Base-by-base conservation (phyloP, 2,888 invertebrate genomes). In the Eretmocerus hayati region DNA sequence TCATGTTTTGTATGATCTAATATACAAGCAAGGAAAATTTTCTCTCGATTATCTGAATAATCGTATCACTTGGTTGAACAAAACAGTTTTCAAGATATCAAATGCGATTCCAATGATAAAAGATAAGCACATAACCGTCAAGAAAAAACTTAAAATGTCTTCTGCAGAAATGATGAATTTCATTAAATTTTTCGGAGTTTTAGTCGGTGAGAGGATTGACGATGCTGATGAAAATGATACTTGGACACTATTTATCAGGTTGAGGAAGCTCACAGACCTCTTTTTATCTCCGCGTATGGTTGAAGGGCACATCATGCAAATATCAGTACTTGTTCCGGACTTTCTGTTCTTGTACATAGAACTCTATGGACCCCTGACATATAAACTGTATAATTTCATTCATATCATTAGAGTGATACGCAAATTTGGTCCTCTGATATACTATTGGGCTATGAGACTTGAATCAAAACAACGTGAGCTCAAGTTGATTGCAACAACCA, bases 351-450 rank as follows among this genome's bases (percentile, higher is more conserved):
- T 46, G 6, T 54, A 54, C 35, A 30, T 35, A 33, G 11, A 43
- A 30, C 42, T 53, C 8, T 55, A 31, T 39, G 47, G 48, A 8
- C 21, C 41, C 20, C 39, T 54, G 5, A 55, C 54, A 46, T 50
- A 41, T 18, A 58, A 58, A 50, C 53, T 56, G 32, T 55, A 58
- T 46, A 50, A 54, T 37, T 46, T 58, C 49, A 39, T 39, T n/a
- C 58, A 57, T 36, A 48, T 56, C 33, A 18, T 36, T 18, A 19
- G 44, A 32, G 15, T 42, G 13, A 36, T 56, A 2, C n/a, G 23
- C 32, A 39, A 48, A 35, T 31, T 44, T 46, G 56, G 57, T 2
- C 57, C 57, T 4, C 39, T 52, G 26, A 22, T 50, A 5, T 33
- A 55, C 31, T 52, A 35, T 33, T 57, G 55, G 54, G 50, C 45